phyloP scores from a whole-genome alignment of 2,797 vertebrate species.

The Pangasius krempfi region DNA sequence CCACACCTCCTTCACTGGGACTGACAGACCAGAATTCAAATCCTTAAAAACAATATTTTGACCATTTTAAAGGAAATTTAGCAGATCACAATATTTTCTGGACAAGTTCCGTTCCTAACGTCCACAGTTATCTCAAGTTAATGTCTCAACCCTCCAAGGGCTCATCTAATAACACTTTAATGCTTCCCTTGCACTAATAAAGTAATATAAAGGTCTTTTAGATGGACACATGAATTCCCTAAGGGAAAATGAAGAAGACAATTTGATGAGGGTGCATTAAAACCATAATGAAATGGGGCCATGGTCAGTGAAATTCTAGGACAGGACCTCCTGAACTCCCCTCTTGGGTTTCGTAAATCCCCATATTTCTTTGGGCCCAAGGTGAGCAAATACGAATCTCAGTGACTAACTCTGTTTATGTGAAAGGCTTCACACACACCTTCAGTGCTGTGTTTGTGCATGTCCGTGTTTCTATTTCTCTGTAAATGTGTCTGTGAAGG shows the following conservation, averaged over 20 bases:
- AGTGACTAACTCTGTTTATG: constrained; percentile 36
- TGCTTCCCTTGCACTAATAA: neutral
- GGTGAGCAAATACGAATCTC: constrained; percentile 8
- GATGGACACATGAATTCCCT: neutral
- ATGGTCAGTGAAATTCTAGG: constrained; percentile 3
- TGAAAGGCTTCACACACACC: neutral
- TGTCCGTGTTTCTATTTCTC: constrained; percentile 37
- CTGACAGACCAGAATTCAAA: neutral
- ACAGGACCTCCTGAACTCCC: neutral
- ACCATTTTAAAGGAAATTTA: neutral
- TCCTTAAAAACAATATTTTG: neutral
- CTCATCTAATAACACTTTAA: constrained; percentile 12
- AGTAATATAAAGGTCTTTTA: neutral
- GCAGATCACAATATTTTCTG: neutral
- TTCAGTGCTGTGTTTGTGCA: constrained; percentile 24
- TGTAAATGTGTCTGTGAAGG: constrained; percentile 43
- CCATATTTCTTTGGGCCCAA: neutral
- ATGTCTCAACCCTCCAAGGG: neutral
- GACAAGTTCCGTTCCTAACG: neutral
- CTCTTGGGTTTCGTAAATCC: neutral
- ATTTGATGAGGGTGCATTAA: neutral
- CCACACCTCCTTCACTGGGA: neutral
- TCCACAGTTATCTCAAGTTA: constrained; percentile 8
- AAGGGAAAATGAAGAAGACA: neutral
- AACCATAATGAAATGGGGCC: neutral